Conservation (phyloP, 1,140 invertebrate species). For the Ceratina japonica region DNA sequence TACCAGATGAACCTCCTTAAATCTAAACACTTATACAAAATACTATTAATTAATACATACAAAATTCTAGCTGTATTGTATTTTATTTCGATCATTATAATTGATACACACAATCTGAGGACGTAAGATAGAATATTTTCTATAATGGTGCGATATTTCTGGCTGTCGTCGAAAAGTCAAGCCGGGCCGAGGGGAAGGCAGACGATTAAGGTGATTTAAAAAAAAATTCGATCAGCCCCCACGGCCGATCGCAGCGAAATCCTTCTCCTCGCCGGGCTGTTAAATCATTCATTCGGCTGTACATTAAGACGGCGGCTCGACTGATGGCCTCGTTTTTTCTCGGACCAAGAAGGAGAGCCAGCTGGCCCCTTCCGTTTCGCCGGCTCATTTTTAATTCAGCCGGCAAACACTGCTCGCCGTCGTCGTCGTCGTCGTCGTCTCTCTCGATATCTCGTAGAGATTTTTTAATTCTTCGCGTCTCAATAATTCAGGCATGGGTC, state of each 20-base stretch:
- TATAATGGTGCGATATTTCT: not conserved
- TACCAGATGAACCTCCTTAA: too few relatives aligned
- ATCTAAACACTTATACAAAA: too few relatives aligned
- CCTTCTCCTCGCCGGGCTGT: conserved; percentile 39
- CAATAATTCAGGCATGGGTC: conserved; percentile 73
- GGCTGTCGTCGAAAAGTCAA: not conserved
- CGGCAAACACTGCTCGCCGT: conserved; percentile 62
- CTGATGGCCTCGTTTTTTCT: conserved; percentile 74
- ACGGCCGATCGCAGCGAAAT: not conserved
- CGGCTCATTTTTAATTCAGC: conserved; percentile 78
- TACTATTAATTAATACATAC: too few relatives aligned
- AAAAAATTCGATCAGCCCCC: conserved; percentile 10
- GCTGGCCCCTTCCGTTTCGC: conserved; percentile 66
- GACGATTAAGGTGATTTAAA: conserved; percentile 25
- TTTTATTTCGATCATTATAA: not conserved
- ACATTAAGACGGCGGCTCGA: conserved; percentile 72
- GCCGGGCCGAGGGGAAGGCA: too few relatives aligned
- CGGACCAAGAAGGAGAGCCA: conserved; percentile 53
- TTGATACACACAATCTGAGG: too few relatives aligned
- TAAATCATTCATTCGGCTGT: conserved; percentile 71
- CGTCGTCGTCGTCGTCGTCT: conserved; percentile 33
- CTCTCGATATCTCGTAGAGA: conserved; percentile 54
- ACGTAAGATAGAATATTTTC: too few relatives aligned
- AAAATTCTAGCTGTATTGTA: too few relatives aligned
- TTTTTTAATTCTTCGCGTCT: conserved; percentile 76